phyloP scores from a whole-genome alignment of 1,140 invertebrate genomes.

The Aphelenchoides fujianensis region DNA sequence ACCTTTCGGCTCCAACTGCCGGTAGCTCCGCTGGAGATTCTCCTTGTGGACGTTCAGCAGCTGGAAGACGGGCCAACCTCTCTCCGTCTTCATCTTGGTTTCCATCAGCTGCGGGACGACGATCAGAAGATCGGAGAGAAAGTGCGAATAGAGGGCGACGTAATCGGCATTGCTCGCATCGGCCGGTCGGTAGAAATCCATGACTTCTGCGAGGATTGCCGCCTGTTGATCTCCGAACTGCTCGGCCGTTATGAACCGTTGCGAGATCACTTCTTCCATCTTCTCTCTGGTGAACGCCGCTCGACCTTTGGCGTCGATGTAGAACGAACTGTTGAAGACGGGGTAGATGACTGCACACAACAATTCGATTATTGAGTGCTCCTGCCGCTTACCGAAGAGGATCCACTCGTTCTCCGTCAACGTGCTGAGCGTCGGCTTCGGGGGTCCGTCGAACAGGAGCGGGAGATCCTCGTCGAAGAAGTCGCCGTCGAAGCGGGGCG shows the following conservation, averaged over 20 bases:
- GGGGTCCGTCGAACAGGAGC: background rate
- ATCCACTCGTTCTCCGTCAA: slow-evolving; percentile 14
- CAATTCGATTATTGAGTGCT: background rate
- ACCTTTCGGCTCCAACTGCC: background rate
- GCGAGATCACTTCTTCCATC: background rate
- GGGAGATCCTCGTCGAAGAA: slow-evolving; percentile 5
- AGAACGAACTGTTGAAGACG: background rate
- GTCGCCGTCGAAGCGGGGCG: slow-evolving; percentile 4
- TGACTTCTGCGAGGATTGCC: slow-evolving; percentile 6
- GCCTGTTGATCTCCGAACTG: slow-evolving; percentile 1
- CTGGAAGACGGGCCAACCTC: background rate
- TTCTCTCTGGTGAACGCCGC: background rate
- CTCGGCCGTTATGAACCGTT: background rate
- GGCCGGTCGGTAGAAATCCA: background rate
- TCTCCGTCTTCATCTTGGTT: background rate
- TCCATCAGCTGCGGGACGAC: slow-evolving; percentile 10
- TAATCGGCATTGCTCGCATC: background rate
- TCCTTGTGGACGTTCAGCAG: slow-evolving; percentile 13
- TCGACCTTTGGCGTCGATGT: background rate
- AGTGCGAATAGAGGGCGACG: background rate
- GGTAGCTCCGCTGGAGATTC: background rate
- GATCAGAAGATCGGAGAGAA: slow-evolving; percentile 2
- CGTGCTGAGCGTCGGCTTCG: slow-evolving; percentile 3
- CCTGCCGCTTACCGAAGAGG: slow-evolving; percentile 1
- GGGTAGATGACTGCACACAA: background rate